Evolutionary conservation across 2,797 vertebrate species (phyloP).

Genomic region (Liparis tanakae): DNA sequence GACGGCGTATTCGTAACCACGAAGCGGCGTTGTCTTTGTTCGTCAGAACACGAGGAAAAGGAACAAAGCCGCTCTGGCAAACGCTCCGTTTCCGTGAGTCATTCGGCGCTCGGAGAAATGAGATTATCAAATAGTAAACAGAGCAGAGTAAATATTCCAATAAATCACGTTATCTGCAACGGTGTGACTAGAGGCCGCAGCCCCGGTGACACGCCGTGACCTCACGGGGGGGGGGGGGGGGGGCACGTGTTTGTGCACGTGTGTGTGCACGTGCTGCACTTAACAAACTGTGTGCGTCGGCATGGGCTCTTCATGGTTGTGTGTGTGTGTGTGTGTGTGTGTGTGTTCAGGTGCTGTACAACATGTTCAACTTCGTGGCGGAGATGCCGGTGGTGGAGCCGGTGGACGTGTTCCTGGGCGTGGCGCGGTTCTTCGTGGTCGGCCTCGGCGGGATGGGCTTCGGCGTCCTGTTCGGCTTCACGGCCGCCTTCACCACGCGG

Average conservation of each 20-base stretch:
- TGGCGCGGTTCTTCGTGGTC: slow-evolving; percentile 92
- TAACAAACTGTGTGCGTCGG: neutral
- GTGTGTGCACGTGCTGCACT: slow-evolving; percentile 2
- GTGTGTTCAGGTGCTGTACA: slow-evolving; percentile 91
- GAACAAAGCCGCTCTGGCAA: slow-evolving; percentile 20
- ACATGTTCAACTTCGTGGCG: slow-evolving; percentile 94
- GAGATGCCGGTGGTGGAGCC: slow-evolving; percentile 91
- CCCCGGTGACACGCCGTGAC: slow-evolving; percentile 30
- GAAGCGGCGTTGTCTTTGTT: neutral
- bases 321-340: neutral
- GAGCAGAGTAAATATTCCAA: slow-evolving; percentile 57
- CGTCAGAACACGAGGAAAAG: slow-evolving; percentile 1
- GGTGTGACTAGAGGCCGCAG: slow-evolving; percentile 32
- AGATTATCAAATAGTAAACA: slow-evolving; percentile 61
- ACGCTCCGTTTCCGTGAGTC: slow-evolving; percentile 34
- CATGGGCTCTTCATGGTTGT: neutral
- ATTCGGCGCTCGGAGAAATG: slow-evolving; percentile 25
- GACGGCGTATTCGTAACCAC: no score
- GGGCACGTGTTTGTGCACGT: neutral
- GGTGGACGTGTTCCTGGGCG: slow-evolving; percentile 90
- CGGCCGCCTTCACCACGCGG: slow-evolving; percentile 94
- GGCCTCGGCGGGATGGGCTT: slow-evolving; percentile 92
- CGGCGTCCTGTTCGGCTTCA: slow-evolving; percentile 92
- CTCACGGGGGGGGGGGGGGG: no score
- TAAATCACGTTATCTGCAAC: slow-evolving; percentile 55